Percentiles rank a stretch among this genome's conserved stretches.
Conservation (phyloP, 2,888 invertebrate species). For the Magallana nippona region DNA sequence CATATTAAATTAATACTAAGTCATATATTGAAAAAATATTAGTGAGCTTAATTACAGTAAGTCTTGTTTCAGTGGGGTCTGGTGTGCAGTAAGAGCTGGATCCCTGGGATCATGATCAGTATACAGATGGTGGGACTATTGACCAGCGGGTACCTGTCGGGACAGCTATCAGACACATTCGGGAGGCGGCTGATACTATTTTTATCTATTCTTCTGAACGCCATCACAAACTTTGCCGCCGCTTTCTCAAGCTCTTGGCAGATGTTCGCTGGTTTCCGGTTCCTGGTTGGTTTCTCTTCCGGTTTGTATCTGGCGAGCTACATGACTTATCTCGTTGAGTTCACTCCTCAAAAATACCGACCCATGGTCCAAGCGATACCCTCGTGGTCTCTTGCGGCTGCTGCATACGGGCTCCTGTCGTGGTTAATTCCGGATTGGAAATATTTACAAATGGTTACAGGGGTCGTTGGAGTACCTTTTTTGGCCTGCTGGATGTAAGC, state of each 20-base stretch:
- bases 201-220: slow-evolving; percentile 44
- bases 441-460: slow-evolving; percentile 51
- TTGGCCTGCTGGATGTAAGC: background rate
- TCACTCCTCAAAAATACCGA: slow-evolving; percentile 54
- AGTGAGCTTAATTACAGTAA: too few species aligned
- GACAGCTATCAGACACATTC: slow-evolving; percentile 56
- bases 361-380: slow-evolving; percentile 51
- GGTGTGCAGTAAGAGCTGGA: slow-evolving; percentile 51
- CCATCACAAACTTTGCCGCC: slow-evolving; percentile 47
- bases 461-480: background rate
- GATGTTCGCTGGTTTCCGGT: slow-evolving; percentile 52
- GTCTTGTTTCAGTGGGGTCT: slow-evolving; percentile 53
- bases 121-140: slow-evolving; percentile 59
- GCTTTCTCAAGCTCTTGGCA: slow-evolving; percentile 55
- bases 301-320: slow-evolving; percentile 55
- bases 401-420: slow-evolving; percentile 51
- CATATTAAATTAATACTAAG: too few species aligned
- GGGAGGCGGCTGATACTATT: slow-evolving; percentile 57
- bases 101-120: slow-evolving; percentile 53
- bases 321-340: slow-evolving; percentile 54
- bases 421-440: slow-evolving; percentile 56
- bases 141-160: slow-evolving; percentile 53
- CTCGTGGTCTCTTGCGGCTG: slow-evolving; percentile 53
- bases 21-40: too few species aligned
- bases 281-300: slow-evolving; percentile 51